Evolutionary conservation across 1,140 invertebrate genomes (phyloP), one percentile per base, ranked within the genome.

Genomic region (Condylostylus longicornis): DNA sequence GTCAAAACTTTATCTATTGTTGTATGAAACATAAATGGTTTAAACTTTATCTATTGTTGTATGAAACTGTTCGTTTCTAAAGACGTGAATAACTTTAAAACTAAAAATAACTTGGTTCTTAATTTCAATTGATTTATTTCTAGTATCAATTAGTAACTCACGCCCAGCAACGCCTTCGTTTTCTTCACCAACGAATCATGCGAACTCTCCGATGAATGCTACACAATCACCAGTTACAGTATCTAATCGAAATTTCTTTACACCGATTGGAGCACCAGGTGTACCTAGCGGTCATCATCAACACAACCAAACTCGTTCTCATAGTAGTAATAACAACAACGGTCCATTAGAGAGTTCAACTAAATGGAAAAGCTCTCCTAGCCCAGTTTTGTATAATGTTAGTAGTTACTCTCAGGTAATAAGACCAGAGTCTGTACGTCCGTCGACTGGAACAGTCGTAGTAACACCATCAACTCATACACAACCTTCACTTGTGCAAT

Each of bases 101-200:
- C n/a, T n/a, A n/a, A n/a, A n/a, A n/a, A n/a, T n/a, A n/a, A n/a
- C n/a, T n/a, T n/a, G n/a, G n/a, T n/a, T n/a, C n/a, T n/a, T n/a
- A 35, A 12, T 41, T 40, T 40, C 22, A 37, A 35, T 43, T 7
- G 43, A 29, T 44, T 34, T 40, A 51, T 39, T 63, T 68, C 22
- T 53, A 84, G 88, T 95, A 38, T 94, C 87, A 9, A 66, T 95
- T 37, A 84, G 87, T 49, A 89, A 85, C 59, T 93, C 89, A 7
- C 72, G 86, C 40, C 88, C 88, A 36, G 80, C 82, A 38, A 88
- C 85, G 27, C 84, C 86, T 40, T 82, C 82, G 20, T 86, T 81
- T 58, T 83, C 81, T 28, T 84, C 82, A 15, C 78, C 80, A 48
- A 79, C 75, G 19, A 72, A 77, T 53, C 65, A 76, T 50, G 67